Evolutionary conservation across 2,797 vertebrate species (phyloP).

Genomic region (Nannoperca australis): DNA sequence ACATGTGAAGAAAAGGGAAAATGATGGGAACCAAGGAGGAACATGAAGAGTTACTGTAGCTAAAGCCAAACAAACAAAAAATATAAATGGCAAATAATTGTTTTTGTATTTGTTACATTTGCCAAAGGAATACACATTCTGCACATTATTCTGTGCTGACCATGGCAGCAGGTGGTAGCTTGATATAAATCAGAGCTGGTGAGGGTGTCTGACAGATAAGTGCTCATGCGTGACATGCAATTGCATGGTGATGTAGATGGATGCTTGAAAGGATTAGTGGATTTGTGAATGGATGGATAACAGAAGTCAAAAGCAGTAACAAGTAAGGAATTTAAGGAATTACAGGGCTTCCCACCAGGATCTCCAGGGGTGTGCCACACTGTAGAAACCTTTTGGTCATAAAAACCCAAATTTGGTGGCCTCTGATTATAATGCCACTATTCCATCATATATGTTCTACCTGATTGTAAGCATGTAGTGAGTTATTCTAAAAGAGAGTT

Average conservation of each 20-base stretch:
- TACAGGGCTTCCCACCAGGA: too few relatives aligned
- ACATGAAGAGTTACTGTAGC: background rate
- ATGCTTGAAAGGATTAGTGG: constrained; percentile 1
- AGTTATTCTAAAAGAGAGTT: too few relatives aligned
- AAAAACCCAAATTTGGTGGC: too few relatives aligned
- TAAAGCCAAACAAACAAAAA: background rate
- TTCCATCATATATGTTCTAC: too few relatives aligned
- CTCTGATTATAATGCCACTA: too few relatives aligned
- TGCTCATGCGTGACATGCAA: constrained; percentile 15
- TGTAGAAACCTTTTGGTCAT: too few relatives aligned
- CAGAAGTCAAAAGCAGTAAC: background rate
- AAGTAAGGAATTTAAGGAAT: background rate
- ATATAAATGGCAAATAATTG: background rate
- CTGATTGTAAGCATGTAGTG: too few relatives aligned
- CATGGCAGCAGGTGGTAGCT: constrained; percentile 7
- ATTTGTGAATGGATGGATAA: background rate
- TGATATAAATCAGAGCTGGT: constrained; percentile 23
- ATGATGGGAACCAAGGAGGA: background rate
- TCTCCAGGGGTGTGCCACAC: too few relatives aligned
- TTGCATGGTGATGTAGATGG: constrained; percentile 14
- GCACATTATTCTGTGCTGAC: background rate
- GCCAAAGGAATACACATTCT: background rate
- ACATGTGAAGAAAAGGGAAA: background rate
- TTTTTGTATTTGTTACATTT: background rate
- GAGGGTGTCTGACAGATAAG: constrained; percentile 17